phyloP scores from a whole-genome alignment of 2,113 vertebrate species.

The Solea senegalensis region DNA sequence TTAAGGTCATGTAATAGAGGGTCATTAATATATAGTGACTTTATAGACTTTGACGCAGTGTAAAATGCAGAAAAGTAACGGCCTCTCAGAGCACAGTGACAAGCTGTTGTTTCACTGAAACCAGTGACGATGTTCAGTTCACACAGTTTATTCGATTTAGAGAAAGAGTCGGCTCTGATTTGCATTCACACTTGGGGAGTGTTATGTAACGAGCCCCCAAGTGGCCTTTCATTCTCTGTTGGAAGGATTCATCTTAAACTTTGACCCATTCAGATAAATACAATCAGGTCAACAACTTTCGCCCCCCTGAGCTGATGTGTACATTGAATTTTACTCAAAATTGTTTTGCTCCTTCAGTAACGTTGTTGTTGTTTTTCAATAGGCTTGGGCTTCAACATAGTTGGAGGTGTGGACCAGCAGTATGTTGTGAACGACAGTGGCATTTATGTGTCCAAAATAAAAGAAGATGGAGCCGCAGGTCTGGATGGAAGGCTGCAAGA shows the following conservation, averaged over 20 bases:
- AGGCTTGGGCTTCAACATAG: conserved; percentile 98
- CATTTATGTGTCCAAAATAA: conserved; percentile 95
- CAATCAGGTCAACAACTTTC: conserved; percentile 2
- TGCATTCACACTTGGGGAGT: not conserved
- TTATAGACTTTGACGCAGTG: not conserved
- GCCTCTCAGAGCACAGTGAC: conserved; percentile 1
- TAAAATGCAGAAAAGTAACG: conserved; percentile 4
- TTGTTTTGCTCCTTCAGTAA: not conserved
- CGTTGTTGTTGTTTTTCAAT: conserved; percentile 22
- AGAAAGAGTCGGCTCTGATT: not conserved
- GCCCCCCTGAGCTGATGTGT: not conserved
- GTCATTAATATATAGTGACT: not conserved
- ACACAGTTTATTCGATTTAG: not conserved
- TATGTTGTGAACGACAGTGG: conserved; percentile 87
- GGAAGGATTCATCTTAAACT: conserved; percentile 26
- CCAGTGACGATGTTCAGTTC: not conserved
- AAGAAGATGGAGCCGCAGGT: conserved; percentile 91
- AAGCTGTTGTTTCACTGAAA: not conserved
- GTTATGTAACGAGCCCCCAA: conserved; percentile 17
- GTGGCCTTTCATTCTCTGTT: not conserved
- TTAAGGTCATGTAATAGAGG: not conserved
- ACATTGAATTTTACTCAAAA: not conserved
- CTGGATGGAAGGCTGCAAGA: conserved; percentile 91
- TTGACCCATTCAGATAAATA: conserved; percentile 48
- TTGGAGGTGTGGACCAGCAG: conserved; percentile 93